Conservation (phyloP, 2,888 invertebrate species). For the Aleiodes alternator region DNA sequence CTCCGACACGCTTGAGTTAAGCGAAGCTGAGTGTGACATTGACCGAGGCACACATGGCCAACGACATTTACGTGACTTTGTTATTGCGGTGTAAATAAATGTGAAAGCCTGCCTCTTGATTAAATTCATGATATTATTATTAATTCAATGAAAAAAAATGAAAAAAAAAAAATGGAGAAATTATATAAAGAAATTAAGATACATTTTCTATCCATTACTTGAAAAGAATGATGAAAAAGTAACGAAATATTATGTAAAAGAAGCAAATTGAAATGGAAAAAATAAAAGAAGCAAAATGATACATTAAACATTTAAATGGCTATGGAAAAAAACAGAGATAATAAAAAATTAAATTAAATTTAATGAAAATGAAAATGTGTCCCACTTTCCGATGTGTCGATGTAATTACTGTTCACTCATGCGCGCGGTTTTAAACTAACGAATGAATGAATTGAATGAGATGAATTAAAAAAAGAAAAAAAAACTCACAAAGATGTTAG, state of each 20-base stretch:
- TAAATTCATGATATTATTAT: constrained; percentile 1
- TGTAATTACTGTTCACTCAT: constrained; percentile 45
- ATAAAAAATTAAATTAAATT: constrained; percentile 22
- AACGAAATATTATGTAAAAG: no score
- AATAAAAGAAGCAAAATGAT: not conserved
- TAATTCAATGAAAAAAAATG: constrained; percentile 29
- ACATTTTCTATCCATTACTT: no score
- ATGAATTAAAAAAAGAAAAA: constrained; percentile 36
- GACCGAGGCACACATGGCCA: constrained; percentile 73
- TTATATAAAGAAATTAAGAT: no score
- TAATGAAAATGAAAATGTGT: constrained; percentile 27
- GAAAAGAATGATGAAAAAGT: not conserved
- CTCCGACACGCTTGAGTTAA: constrained; percentile 81
- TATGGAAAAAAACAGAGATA: constrained; percentile 19
- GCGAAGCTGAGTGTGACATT: constrained; percentile 80
- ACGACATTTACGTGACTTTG: constrained; percentile 73
- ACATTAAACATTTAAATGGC: not conserved
- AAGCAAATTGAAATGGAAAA: constrained; percentile 8
- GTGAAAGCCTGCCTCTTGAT: constrained; percentile 37
- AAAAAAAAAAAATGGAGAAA: constrained; percentile 26
- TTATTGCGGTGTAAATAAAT: constrained; percentile 74
- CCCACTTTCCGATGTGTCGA: constrained; percentile 45
- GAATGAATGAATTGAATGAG: constrained; percentile 38
- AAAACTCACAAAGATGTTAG: constrained; percentile 46
- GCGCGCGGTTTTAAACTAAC: constrained; percentile 52